A percentile compares a stretch with the other conserved stretches of the same genome.
These are phyloP conservation scores for Caenorhabditis remanei DNA, from an alignment of 1,140 invertebrate genomes.

Conservation along the genomic window DNA sequence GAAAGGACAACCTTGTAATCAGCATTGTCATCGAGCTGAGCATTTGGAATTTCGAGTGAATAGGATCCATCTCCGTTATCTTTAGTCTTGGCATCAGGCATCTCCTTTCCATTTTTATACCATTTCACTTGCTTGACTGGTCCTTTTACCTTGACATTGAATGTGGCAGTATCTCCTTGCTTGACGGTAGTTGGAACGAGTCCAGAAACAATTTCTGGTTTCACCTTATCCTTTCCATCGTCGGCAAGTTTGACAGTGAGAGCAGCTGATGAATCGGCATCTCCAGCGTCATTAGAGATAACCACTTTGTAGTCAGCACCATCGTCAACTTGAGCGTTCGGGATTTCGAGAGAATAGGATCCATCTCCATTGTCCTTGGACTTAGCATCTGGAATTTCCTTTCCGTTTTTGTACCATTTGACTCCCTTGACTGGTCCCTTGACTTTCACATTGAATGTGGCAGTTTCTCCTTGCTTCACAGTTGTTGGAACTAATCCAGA, in stretches of 20 bases:
- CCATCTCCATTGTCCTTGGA: conserved; percentile 76
- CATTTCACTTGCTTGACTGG: conserved; percentile 72
- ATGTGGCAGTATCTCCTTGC: conserved; percentile 65
- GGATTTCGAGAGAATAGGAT: conserved; percentile 78
- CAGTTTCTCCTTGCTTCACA: conserved; percentile 64
- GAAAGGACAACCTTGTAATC: conserved; percentile 78
- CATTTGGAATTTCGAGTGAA: conserved; percentile 79
- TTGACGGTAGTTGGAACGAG: conserved; percentile 64
- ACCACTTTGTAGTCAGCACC: conserved; percentile 79
- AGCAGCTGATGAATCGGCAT: conserved; percentile 71
- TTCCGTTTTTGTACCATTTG: conserved; percentile 66
- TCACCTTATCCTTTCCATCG: conserved; percentile 44
- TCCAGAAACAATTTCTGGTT: conserved; percentile 57
- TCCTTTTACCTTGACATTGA: conserved; percentile 62
- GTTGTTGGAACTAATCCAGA: conserved; percentile 64
- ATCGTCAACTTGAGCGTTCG: conserved; percentile 79
- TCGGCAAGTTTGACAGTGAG: conserved; percentile 71
- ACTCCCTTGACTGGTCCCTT: conserved; percentile 57
- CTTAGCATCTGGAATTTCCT: conserved; percentile 70
- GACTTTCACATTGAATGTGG: conserved; percentile 65
- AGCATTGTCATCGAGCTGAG: conserved; percentile 79
- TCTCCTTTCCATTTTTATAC: conserved; percentile 74
- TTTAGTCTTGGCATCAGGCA: conserved; percentile 71
- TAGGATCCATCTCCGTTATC: conserved; percentile 76
- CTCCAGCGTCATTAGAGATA: conserved; percentile 70